Conservation (phyloP, 2,888 invertebrate species). For the Pheosia gnoma region DNA sequence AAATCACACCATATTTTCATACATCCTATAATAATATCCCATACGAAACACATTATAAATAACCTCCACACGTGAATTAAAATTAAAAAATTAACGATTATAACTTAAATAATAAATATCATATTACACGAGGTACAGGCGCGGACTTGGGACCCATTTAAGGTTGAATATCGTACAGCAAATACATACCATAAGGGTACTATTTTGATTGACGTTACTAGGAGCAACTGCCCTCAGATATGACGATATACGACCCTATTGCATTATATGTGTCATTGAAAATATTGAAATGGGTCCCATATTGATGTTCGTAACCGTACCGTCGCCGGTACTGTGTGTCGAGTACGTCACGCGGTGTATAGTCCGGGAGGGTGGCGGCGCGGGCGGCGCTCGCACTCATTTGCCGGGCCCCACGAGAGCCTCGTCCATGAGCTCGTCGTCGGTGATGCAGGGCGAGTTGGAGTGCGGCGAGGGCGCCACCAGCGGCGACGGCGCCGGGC, state of each 20-base stretch:
- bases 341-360: too few species aligned
- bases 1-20: constrained; percentile 36
- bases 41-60: constrained; percentile 16
- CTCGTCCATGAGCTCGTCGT: constrained; percentile 96
- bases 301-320: too few species aligned
- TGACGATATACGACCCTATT: too few species aligned
- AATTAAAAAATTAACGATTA: constrained; percentile 13
- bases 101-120: constrained; percentile 31
- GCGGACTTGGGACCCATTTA: too few species aligned
- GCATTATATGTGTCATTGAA: too few species aligned
- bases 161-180: too few species aligned
- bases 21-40: constrained; percentile 25
- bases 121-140: constrained; percentile 24
- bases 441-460: constrained; percentile 92
- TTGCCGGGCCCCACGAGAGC: constrained; percentile 91
- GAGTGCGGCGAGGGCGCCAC: constrained; percentile 87
- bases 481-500: constrained; percentile 89
- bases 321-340: constrained; percentile 9
- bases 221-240: too few species aligned
- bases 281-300: too few species aligned
- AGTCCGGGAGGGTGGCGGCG: background rate
- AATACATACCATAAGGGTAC: too few species aligned
- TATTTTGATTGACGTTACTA: too few species aligned
- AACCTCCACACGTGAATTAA: constrained; percentile 7
- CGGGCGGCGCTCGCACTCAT: constrained; percentile 66